Base-by-base conservation (phyloP, 2,888 invertebrate species). In the Spisula solida region DNA sequence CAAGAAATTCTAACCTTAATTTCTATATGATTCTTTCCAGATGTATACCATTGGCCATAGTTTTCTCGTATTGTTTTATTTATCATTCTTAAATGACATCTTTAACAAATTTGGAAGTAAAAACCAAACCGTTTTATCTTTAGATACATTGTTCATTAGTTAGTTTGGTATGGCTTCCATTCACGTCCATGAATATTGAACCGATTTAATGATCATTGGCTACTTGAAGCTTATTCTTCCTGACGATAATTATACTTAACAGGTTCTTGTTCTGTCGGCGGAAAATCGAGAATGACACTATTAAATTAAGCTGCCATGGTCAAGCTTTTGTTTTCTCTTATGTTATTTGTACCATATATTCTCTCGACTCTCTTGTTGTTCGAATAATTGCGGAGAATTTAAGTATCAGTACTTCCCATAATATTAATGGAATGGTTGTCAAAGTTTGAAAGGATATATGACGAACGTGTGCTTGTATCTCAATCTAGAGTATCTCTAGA, bases 171-270 rank as follows among this genome's bases (percentile, higher is more conserved):
- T 1, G 0, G 25, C 60, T 25, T 5, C 12, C n/a, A 25, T n/a
- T 66, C 8, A 25, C n/a, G 8, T 25, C n/a, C n/a, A 66, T 25
- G 60, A 66, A 20, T 66, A 25, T 66, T 66, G 60, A 66, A n/a
- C 60, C 5, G 60, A 2, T 66, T n/a, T 25, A n/a, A 4, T 66
- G 60, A 66, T 25, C 60, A 66, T 12, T n/a, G 10, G 60, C n/a
- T 66, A 12, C 60, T 66, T 55, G 81, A 81, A 6, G 25, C 55
- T 55, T 12, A 81, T 81, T 34, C 56, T 81, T 81, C 20, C 18
- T 56, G 81, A 81, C 56, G 41, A 56, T 56, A 81, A 81, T 81
- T 51, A 81, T 81, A 81, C 55, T 34, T 29, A 81, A 60, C 81
- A 60, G 56, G 56, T 56, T 31, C 55, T 55, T 56, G 18, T 18